A percentile compares a stretch with the other conserved stretches of the same genome.
Conservation (phyloP, 1,140 invertebrate genomes). For the Mylabris phalerata region DNA sequence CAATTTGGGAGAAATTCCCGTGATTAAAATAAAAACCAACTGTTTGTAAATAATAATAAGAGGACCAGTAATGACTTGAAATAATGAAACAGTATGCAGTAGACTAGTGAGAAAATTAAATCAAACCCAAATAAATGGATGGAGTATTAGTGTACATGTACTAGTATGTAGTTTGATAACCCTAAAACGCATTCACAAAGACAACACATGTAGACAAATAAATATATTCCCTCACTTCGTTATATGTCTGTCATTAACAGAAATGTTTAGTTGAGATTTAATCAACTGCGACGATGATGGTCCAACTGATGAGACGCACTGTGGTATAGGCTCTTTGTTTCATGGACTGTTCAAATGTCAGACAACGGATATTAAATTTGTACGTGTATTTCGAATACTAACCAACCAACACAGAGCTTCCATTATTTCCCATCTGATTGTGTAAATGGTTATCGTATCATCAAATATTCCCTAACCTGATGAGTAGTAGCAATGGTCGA, state of each 20-base stretch:
- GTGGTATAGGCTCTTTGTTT: constrained; percentile 15
- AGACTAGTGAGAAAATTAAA: constrained; percentile 9
- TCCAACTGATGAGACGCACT: constrained; percentile 15
- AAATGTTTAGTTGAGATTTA: constrained; percentile 10
- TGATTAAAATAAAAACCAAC: too few species aligned
- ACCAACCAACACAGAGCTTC: constrained; percentile 2
- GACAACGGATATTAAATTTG: constrained; percentile 20
- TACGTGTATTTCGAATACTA: constrained; percentile 8
- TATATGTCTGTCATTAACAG: constrained; percentile 11
- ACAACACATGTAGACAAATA: too few species aligned
- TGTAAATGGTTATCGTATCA: constrained; percentile 9
- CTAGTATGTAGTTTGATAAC: background rate
- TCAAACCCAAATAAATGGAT: constrained; percentile 16
- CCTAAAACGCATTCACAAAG: too few species aligned
- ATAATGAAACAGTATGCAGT: constrained; percentile 2
- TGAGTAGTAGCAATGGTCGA: background rate
- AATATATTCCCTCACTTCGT: too few species aligned
- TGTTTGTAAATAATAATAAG: too few species aligned
- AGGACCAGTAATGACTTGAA: constrained; percentile 5
- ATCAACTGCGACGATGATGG: constrained; percentile 17
- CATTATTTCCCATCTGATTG: constrained; percentile 10
- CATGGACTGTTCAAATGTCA: constrained; percentile 18
- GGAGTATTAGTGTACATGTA: background rate
- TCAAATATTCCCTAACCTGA: constrained; percentile 8
- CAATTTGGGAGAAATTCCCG: too few species aligned